Conservation (phyloP, 2,797 vertebrate genomes). For the Xiphophorus birchmanni region DNA sequence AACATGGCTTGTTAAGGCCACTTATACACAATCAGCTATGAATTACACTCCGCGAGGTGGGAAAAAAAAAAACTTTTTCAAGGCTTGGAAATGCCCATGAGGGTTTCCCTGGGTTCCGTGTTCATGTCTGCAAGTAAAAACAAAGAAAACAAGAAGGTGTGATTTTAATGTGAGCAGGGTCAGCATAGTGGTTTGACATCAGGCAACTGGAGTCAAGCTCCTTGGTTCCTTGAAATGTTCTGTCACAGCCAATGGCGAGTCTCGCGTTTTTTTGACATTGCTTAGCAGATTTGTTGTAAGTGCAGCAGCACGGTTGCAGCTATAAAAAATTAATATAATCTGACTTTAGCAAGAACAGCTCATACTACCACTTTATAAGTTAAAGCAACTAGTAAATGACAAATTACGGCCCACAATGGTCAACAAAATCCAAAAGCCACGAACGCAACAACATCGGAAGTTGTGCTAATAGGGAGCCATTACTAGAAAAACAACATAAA, state of each 20-base stretch:
- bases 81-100: slow-evolving; percentile 11
- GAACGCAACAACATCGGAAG: too few species aligned
- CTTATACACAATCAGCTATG: background rate
- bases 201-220: slow-evolving; percentile 45
- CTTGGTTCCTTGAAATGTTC: slow-evolving; percentile 27
- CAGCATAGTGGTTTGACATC: slow-evolving; percentile 43
- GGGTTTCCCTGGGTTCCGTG: slow-evolving; percentile 24
- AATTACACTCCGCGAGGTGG: slow-evolving; percentile 6
- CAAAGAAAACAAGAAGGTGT: slow-evolving; percentile 44
- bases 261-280: background rate
- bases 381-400: background rate
- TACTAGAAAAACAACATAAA: too few species aligned
- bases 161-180: slow-evolving; percentile 50
- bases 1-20: slow-evolving; percentile 40
- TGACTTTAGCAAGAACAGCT: background rate
- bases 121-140: slow-evolving; percentile 33
- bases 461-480: too few species aligned
- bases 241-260: background rate
- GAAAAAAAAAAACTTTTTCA: slow-evolving; percentile 23
- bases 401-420: background rate
- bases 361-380: background rate
- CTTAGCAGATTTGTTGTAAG: background rate
- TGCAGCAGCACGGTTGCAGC: background rate
- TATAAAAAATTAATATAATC: background rate
- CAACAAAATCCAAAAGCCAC: background rate